Conservation (phyloP, 2,797 vertebrate genomes). For the Steatocranus sp. region DNA sequence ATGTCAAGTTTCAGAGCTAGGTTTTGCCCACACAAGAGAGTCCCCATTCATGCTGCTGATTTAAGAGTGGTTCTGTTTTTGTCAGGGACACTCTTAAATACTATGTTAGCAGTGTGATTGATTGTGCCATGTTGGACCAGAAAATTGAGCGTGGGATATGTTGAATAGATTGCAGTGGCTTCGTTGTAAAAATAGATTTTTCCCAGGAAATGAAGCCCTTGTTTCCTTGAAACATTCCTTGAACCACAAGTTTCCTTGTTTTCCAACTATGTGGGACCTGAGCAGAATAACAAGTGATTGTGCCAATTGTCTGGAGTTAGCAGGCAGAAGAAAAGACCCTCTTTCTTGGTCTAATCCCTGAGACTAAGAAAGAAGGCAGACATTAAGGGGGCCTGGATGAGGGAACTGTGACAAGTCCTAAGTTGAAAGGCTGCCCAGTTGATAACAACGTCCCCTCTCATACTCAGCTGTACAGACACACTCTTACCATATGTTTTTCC, state of each 20-base stretch:
- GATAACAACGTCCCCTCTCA: slow-evolving; percentile 37
- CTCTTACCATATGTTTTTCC: slow-evolving; percentile 4
- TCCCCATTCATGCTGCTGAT: not conserved
- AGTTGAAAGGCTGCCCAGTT: slow-evolving; percentile 31
- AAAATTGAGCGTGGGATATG: not conserved
- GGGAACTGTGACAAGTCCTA: not conserved
- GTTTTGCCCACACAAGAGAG: not conserved
- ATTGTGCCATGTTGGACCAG: not conserved
- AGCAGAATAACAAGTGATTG: slow-evolving; percentile 56
- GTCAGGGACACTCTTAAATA: not conserved
- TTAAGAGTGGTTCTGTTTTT: not conserved
- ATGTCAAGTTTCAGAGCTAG: not conserved
- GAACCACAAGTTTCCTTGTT: not conserved
- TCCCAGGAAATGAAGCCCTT: not conserved
- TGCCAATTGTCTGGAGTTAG: slow-evolving; percentile 32
- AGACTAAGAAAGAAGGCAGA: not conserved
- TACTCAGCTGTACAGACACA: slow-evolving; percentile 12
- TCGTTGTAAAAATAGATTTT: slow-evolving; percentile 14
- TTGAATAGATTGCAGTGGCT: not conserved
- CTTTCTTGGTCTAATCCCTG: slow-evolving; percentile 34
- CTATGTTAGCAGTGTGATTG: not conserved
- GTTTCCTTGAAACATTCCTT: not conserved
- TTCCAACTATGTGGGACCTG: slow-evolving; percentile 19
- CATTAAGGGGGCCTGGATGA: slow-evolving; percentile 3
- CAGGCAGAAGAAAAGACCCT: slow-evolving; percentile 35